A percentile compares a stretch with the other conserved stretches of the same genome.
Evolutionary conservation across 2,797 vertebrate species (phyloP).

Genomic region (Simalia tracyae): DNA sequence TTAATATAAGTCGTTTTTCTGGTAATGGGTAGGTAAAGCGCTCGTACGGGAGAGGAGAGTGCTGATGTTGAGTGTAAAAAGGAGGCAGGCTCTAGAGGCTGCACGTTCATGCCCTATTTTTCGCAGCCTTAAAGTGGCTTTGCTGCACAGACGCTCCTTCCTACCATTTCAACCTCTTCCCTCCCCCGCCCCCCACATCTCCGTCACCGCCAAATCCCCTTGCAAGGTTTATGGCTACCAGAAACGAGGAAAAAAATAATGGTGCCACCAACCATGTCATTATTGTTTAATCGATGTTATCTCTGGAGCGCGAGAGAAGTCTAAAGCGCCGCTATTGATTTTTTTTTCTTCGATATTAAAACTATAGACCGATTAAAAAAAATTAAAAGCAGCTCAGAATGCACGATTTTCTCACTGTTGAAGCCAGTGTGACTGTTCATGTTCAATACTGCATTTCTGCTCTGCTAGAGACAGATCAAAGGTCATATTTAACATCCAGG

Average conservation of each 20-base stretch:
- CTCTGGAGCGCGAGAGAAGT: conserved; percentile 85
- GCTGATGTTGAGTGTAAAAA: conserved; percentile 50
- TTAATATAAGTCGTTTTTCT: conserved; percentile 73
- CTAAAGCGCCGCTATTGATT: conserved; percentile 81
- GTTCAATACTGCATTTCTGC: conserved; percentile 72
- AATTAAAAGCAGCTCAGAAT: conserved; percentile 58
- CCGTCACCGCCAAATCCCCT: conserved; percentile 31
- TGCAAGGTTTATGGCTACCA: conserved; percentile 68
- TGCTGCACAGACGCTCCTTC: conserved; percentile 65
- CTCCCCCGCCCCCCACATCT: neutral
- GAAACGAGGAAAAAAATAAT: conserved; percentile 67
- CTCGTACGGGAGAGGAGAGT: conserved; percentile 43
- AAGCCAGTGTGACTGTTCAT: conserved; percentile 70
- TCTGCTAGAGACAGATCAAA: conserved; percentile 86
- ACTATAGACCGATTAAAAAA: conserved; percentile 50
- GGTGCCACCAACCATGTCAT: conserved; percentile 85
- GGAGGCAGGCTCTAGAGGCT: conserved; percentile 37
- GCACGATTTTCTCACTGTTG: conserved; percentile 56
- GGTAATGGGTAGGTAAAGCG: conserved; percentile 59
- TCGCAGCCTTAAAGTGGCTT: conserved; percentile 56
- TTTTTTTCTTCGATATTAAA: conserved; percentile 37
- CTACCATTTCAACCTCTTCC: conserved; percentile 34
- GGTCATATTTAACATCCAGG: conserved; percentile 84
- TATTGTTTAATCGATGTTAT: conserved; percentile 92
- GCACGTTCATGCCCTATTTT: conserved; percentile 55